Base-by-base conservation (phyloP, 2,888 invertebrate species). In the Mylabris sibirica region DNA sequence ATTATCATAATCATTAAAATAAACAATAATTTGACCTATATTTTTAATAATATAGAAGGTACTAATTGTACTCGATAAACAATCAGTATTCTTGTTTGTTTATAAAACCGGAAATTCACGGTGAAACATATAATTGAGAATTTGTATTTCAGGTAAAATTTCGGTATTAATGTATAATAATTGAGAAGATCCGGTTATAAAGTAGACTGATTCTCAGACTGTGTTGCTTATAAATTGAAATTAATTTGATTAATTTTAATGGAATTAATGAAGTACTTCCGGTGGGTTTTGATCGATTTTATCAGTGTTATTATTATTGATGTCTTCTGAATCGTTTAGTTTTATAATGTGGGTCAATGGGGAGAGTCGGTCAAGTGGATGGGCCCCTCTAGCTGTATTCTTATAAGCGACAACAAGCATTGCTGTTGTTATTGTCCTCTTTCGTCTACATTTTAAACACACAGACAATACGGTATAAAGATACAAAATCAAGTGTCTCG, bases 361-460 rank as follows among this genome's bases (percentile, higher is more conserved):
- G 53, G 53, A 53, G 53, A 53, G 53, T 53, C 53, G 53, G 53
- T 53, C 53, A 53, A 12, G 53, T 22, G 53, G 22, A 12, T 12
- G 24, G 3, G 53, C 22, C 22, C 22, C 22, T 49, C 49, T 20
- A 49, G 49, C 49, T 9, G 20, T 49, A 44, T 44, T 30, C 30
- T 30, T 30, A 30, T 8, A 38, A 6, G n/a, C 44, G n/a, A 44
- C 9, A 44, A 44, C 44, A 49, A 49, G 49, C 6, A 20, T 49
- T 5, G 6, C 6, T 44, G 17, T 44, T 44, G 5, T 49, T 49
- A 9, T 6, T 53, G 53, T 22, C 53, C 12, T 53, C 12, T 49
- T 53, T 53, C 53, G 22, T 53, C 24, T 22, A 22, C 9, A 49
- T n/a, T 49, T 44, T 44, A n/a, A 6, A n/a, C 5, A n/a, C n/a